These are phyloP conservation scores for Helleia helle DNA, from an alignment of 2,888 invertebrate genomes.

Conservation along the genomic window DNA sequence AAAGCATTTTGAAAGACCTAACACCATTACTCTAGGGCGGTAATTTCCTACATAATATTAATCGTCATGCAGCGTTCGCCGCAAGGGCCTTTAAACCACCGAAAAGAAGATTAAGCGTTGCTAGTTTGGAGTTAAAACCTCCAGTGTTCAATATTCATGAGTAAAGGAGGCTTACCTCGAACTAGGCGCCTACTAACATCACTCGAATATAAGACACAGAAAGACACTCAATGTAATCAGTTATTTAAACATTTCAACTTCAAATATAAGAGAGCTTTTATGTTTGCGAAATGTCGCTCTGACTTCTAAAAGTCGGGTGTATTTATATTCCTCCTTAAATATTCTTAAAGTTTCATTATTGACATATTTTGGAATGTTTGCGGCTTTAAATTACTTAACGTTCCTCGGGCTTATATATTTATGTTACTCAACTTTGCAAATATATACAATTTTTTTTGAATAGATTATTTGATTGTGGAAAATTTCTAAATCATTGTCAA, in stretches of 20 bases:
- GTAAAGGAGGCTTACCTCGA: background rate
- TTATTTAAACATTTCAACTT: constrained; percentile 10
- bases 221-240: constrained; percentile 11
- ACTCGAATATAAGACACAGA: constrained; percentile 4
- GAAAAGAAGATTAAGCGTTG: no score
- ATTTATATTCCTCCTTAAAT: constrained; percentile 4
- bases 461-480: no score
- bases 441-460: no score
- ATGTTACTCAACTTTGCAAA: no score
- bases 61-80: background rate
- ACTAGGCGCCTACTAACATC: background rate
- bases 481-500: no score
- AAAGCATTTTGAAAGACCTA: background rate
- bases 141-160: background rate
- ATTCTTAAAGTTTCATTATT: constrained; percentile 1
- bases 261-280: constrained; percentile 9
- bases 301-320: constrained; percentile 5
- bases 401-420: background rate
- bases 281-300: constrained; percentile 7
- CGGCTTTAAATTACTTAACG: constrained; percentile 3
- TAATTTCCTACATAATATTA: background rate
- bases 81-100: no score
- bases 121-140: background rate
- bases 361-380: constrained; percentile 4
- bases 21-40: background rate